Conservation (phyloP, 2,797 vertebrate species). For the Argyrosomus regius region DNA sequence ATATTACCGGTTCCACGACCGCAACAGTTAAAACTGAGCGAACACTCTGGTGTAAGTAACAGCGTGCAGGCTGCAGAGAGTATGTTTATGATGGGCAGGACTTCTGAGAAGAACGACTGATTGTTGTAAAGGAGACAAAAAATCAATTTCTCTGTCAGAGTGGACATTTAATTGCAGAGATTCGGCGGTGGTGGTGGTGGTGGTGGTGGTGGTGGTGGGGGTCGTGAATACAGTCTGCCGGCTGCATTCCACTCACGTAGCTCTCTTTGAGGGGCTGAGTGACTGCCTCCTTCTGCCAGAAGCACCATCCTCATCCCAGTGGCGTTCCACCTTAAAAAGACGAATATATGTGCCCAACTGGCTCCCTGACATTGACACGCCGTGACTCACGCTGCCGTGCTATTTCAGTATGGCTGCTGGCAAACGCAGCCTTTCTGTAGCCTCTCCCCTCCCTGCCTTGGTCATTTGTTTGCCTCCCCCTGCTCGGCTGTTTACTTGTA, state of each 20-base stretch:
- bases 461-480: constrained; percentile 77
- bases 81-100: constrained; percentile 42
- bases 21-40: constrained; percentile 14
- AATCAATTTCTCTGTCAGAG: constrained; percentile 54
- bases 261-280: constrained; percentile 64
- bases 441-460: constrained; percentile 53
- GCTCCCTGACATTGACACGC: constrained; percentile 75
- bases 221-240: constrained; percentile 40
- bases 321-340: constrained; percentile 77
- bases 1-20: constrained; percentile 30
- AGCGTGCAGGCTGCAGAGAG: neutral
- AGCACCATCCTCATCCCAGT: constrained; percentile 64
- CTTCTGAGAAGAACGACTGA: constrained; percentile 47
- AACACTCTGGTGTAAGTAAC: neutral
- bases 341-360: constrained; percentile 71
- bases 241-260: constrained; percentile 60
- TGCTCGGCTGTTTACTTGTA: constrained; percentile 78
- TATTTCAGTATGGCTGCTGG: constrained; percentile 74
- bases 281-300: constrained; percentile 68
- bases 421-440: constrained; percentile 40
- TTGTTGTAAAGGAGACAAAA: constrained; percentile 52
- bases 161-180: constrained; percentile 57
- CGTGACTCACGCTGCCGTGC: constrained; percentile 72
- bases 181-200: neutral
- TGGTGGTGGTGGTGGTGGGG: neutral